These are phyloP conservation scores for Mobula hypostoma DNA, from an alignment of 2,113 vertebrate genomes.

Conservation along the genomic window DNA sequence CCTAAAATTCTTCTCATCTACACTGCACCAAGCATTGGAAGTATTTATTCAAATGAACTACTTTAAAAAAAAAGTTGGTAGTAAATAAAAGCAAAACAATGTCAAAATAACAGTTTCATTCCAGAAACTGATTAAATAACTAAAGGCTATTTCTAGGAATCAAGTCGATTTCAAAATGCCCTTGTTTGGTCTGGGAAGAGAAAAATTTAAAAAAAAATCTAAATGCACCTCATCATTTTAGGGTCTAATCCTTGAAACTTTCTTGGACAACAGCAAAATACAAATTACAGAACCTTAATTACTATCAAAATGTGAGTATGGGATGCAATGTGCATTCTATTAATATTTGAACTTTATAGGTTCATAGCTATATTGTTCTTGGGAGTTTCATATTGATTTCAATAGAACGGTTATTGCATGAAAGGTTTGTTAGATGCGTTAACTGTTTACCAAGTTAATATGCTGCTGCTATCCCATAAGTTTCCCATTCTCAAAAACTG, in stretches of 20 bases:
- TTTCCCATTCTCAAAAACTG: background rate
- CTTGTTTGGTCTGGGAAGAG: background rate
- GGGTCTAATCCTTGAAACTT: background rate
- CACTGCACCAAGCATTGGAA: background rate
- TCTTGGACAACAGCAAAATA: background rate
- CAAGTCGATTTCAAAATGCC: background rate
- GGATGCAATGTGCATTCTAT: background rate
- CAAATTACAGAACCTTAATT: background rate
- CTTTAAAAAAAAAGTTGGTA: background rate
- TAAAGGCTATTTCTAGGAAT: background rate
- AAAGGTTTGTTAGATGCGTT: background rate
- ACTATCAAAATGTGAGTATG: background rate
- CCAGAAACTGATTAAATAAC: background rate
- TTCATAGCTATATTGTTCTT: background rate
- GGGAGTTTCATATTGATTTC: background rate
- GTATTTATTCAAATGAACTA: background rate
- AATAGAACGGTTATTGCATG: background rate
- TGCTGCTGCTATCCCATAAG: background rate
- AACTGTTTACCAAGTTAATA: too few relatives aligned
- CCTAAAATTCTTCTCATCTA: background rate
- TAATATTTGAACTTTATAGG: background rate
- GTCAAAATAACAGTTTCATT: background rate
- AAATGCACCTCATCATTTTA: background rate
- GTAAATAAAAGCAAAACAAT: background rate
- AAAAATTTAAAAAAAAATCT: background rate